Evolutionary conservation across 30 jellyfish, hydroid and myxozoan genomes (phyloP).

Genomic region (Hydra vulgaris): DNA sequence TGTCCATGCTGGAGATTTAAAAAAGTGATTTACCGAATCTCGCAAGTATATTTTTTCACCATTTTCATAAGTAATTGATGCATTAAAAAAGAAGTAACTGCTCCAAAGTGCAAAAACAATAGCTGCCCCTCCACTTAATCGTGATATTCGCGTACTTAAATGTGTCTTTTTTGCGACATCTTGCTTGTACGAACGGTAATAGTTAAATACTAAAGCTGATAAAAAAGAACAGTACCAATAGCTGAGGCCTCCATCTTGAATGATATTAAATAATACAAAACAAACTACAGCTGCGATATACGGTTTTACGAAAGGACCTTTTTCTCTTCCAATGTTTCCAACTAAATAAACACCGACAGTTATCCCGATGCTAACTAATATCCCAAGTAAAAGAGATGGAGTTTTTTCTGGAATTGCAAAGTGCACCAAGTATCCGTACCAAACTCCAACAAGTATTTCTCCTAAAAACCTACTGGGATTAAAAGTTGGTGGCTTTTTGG

Average conservation of each 20-base stretch:
- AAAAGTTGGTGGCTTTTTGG: slow-evolving; percentile 67
- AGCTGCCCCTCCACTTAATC: slow-evolving; percentile 52
- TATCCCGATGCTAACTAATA: slow-evolving; percentile 62
- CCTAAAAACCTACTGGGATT: slow-evolving; percentile 71
- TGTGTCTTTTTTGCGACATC: slow-evolving; percentile 9
- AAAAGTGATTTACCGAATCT: slow-evolving; percentile 72
- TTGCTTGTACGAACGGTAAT: slow-evolving; percentile 40
- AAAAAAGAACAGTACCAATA: slow-evolving; percentile 72
- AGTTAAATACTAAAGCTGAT: slow-evolving; percentile 55
- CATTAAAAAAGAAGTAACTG: slow-evolving; percentile 72
- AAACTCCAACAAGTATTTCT: slow-evolving; percentile 64
- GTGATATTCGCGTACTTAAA: slow-evolving; percentile 36
- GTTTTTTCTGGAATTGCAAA: slow-evolving; percentile 78
- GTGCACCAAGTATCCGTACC: slow-evolving; percentile 71
- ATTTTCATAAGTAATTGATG: slow-evolving; percentile 62
- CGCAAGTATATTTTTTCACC: slow-evolving; percentile 86
- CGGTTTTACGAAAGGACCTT: slow-evolving; percentile 54
- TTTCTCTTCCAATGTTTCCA: slow-evolving; percentile 81
- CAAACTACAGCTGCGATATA: slow-evolving; percentile 40
- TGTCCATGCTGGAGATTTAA: slow-evolving; percentile 96
- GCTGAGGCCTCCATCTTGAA: slow-evolving; percentile 50
- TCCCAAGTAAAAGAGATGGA: slow-evolving; percentile 35
- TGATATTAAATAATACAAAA: slow-evolving; percentile 11
- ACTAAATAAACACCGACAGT: slow-evolving; percentile 79
- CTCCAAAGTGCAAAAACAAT: slow-evolving; percentile 62